These are phyloP conservation scores for Leptodactylus fuscus DNA, from an alignment of 2,113 vertebrate genomes.

Conservation along the genomic window DNA sequence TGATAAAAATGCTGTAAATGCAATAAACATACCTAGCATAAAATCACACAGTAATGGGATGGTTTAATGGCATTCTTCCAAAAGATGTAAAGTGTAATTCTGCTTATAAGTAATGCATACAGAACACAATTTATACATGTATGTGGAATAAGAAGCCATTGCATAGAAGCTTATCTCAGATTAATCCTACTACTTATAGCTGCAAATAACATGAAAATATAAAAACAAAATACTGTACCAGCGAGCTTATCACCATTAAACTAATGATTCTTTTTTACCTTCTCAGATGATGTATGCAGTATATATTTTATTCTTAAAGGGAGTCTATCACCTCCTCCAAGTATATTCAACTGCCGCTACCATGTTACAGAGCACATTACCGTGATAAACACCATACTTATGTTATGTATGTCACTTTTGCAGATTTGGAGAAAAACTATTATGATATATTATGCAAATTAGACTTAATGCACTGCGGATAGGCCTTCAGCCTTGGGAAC, in stretches of 20 bases:
- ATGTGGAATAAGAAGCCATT: not conserved
- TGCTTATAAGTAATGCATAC: conserved; percentile 26
- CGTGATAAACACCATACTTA: too few species aligned
- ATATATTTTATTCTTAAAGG: conserved; percentile 4
- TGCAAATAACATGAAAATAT: not conserved
- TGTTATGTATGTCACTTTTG: too few species aligned
- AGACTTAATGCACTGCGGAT: too few species aligned
- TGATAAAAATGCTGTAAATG: conserved; percentile 55
- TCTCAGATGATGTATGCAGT: not conserved
- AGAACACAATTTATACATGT: conserved; percentile 24
- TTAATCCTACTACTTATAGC: not conserved
- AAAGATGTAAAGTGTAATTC: conserved; percentile 49
- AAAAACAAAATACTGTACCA: not conserved
- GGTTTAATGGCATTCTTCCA: conserved; percentile 48
- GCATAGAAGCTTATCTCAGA: not conserved
- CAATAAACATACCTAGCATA: conserved; percentile 57
- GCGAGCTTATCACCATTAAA: not conserved
- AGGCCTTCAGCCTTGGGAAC: too few species aligned
- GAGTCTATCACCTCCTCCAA: too few species aligned
- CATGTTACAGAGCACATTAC: too few species aligned
- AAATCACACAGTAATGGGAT: conserved; percentile 50
- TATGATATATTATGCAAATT: too few species aligned
- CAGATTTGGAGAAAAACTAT: too few species aligned
- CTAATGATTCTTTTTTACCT: not conserved
- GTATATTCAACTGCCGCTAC: too few species aligned